Percentiles rank a stretch among this genome's conserved stretches.
Conservation (phyloP, 1,140 invertebrate species). For the Antheraea pernyi region DNA sequence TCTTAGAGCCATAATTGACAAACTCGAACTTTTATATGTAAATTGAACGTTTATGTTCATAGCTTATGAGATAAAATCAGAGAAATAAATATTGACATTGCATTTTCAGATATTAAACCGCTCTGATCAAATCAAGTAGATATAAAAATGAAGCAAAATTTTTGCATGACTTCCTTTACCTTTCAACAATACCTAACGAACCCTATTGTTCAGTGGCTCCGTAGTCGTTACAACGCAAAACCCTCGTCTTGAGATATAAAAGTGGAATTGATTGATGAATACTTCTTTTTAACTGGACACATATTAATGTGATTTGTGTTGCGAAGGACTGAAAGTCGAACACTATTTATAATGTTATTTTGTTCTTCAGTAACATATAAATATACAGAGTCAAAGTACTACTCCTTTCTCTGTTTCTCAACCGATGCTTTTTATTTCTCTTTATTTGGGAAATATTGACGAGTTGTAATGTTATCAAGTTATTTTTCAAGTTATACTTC, state of each 20-base stretch:
- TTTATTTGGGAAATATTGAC: no score
- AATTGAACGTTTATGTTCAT: no score
- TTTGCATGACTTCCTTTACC: background rate
- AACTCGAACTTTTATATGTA: no score
- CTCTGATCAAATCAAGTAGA: background rate
- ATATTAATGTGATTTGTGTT: background rate
- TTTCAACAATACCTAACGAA: constrained; percentile 15
- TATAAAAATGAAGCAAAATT: background rate
- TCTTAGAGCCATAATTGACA: no score
- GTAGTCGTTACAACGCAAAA: background rate
- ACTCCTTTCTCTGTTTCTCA: no score
- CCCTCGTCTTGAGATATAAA: background rate
- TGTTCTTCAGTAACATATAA: background rate
- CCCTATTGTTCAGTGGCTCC: constrained; percentile 5
- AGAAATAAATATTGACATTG: no score
- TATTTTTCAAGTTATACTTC: no score
- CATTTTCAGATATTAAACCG: no score
- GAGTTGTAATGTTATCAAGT: no score
- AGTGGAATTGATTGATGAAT: constrained; percentile 8
- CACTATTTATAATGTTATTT: background rate
- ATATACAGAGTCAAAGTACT: background rate
- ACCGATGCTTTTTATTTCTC: no score
- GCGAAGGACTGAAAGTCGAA: background rate
- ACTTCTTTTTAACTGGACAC: background rate
- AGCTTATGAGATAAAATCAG: no score